These are phyloP conservation scores for Machimus atricapillus DNA, from an alignment of 2,888 invertebrate species.

Conservation along the genomic window DNA sequence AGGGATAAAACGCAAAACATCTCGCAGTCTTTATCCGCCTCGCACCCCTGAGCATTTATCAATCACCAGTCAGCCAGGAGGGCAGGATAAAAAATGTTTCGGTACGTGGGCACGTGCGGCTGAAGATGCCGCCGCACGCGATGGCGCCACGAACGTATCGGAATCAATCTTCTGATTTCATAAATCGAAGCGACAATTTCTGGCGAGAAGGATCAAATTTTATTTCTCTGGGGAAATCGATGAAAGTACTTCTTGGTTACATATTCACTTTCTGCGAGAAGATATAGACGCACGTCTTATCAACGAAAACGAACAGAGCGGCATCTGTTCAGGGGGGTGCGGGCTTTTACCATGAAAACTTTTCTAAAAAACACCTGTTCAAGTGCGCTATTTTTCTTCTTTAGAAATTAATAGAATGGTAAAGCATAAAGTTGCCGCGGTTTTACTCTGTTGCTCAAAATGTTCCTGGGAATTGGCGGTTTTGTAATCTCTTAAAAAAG, in stretches of 20 bases:
- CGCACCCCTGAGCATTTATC: background rate
- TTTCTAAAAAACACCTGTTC: background rate
- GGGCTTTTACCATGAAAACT: background rate
- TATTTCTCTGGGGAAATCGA: constrained; percentile 29
- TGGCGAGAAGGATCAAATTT: constrained; percentile 19
- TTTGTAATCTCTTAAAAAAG: background rate
- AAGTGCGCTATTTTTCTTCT: constrained; percentile 1
- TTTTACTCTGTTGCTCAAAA: background rate
- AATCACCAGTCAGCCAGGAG: background rate
- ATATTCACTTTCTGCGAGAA: background rate
- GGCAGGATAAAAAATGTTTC: background rate
- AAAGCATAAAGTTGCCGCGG: background rate
- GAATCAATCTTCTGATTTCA: constrained; percentile 25
- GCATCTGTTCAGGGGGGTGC: background rate
- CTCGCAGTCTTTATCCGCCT: background rate
- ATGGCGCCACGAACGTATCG: background rate
- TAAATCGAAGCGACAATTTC: constrained; percentile 33
- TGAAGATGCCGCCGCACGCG: background rate
- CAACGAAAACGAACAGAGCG: background rate
- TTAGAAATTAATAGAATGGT: background rate
- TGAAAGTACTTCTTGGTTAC: constrained; percentile 13
- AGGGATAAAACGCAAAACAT: background rate
- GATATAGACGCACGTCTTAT: background rate
- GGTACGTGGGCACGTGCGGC: background rate
- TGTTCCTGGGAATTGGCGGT: background rate